Base-by-base conservation (phyloP, 2,113 vertebrate genomes). In the Silurus asotus region DNA sequence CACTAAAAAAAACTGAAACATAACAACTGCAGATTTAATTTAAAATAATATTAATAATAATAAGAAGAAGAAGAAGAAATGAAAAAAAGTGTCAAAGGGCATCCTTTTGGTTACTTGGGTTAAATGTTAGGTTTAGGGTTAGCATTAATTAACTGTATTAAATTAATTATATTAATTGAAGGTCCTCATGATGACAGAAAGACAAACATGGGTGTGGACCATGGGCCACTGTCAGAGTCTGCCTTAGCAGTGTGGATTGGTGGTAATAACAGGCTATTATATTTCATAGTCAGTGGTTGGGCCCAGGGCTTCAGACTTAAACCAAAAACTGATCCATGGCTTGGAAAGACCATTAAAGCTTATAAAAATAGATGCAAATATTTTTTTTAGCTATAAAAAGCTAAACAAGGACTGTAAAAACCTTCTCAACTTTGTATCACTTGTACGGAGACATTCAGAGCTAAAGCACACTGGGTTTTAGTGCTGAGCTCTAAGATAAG, bases 261-360 rank as follows among this genome's bases (percentile, higher is more conserved):
- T 81, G 37, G 25, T 86, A 82, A 88, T 82, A 81, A 90, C 79
- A 85, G 85, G 17, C 59, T 65, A 78, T 76, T 81, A 85, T 59
- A 76, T 85, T 58, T 85, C 23, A 77, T 13, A 75, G 25, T 58
- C 72, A 82, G 11, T 67, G 75, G 56, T 80, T 20, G 53, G 9
- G 48, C 53, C 70, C 55, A 79, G 49, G 28, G 37, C 69, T 86
- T 56, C 67, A 55, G 9, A 83, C 56, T 67, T 55, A 48, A n/a
- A 8, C 49, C 74, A 67, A 79, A 37, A 67, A 58, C 64, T 75
- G 25, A 87, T 25, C 62, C 51, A 51, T n/a, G 49, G 37, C 23
- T 83, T 45, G 49, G 19, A 64, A 76, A 79, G 23, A 56, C 76
- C 15, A 23, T 37, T 8, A 6, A 59, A 45, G 61, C 10, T 4